These are phyloP conservation scores for Elaphurus davidianus DNA, from an alignment of 2,113 vertebrate genomes.

Conservation along the genomic window DNA sequence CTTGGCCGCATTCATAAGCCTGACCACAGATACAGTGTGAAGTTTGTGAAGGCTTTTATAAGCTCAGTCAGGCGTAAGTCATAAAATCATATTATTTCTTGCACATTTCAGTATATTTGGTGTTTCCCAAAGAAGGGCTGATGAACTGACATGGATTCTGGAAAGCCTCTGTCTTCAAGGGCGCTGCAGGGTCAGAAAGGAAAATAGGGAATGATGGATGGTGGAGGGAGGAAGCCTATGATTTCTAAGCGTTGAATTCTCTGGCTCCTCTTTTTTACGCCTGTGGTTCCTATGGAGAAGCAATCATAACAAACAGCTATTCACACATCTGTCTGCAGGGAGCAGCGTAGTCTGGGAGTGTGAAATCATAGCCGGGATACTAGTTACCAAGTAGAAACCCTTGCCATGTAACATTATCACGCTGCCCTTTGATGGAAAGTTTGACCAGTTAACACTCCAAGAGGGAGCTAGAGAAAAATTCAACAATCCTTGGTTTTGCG, in stretches of 20 bases:
- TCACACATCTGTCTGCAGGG: background rate
- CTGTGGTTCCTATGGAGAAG: constrained; percentile 50
- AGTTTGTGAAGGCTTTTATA: constrained; percentile 76
- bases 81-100: background rate
- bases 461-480: background rate
- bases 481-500: background rate
- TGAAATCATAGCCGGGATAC: background rate
- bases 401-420: background rate
- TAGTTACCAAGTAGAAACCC: background rate
- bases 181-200: background rate
- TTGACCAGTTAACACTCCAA: background rate
- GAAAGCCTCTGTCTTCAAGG: background rate
- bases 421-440: background rate
- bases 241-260: background rate
- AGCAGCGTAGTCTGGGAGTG: background rate
- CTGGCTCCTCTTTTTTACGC: constrained; percentile 32
- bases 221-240: background rate
- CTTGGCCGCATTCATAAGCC: constrained; percentile 76
- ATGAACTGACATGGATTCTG: background rate
- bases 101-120: background rate
- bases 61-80: constrained; percentile 79
- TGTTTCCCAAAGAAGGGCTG: background rate
- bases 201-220: background rate
- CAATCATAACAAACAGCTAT: constrained; percentile 35
- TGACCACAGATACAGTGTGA: constrained; percentile 74